These are phyloP conservation scores for Uria lomvia DNA, from an alignment of 2,113 vertebrate species.

Conservation along the genomic window DNA sequence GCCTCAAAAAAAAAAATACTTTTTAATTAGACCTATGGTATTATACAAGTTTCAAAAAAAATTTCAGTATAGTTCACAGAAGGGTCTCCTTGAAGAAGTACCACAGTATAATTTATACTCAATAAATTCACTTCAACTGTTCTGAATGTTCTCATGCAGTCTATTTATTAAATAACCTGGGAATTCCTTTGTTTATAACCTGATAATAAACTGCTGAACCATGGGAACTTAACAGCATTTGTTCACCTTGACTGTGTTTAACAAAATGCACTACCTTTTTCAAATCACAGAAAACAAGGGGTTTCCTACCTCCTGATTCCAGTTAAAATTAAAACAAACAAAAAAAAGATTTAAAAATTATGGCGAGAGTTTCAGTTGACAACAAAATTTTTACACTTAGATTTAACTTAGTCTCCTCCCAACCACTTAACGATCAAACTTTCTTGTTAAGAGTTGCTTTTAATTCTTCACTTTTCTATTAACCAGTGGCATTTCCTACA, in stretches of 20 bases:
- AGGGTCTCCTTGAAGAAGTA: not conserved
- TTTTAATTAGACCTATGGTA: not conserved
- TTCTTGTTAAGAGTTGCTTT: not conserved
- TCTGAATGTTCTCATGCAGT: not conserved
- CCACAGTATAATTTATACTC: rapidly evolving
- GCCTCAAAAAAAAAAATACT: not conserved
- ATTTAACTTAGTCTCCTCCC: not conserved
- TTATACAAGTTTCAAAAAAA: not conserved
- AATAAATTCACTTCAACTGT: not conserved
- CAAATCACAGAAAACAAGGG: not conserved
- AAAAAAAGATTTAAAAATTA: not conserved
- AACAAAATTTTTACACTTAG: not conserved
- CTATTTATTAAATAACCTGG: not conserved
- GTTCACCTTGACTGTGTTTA: not conserved
- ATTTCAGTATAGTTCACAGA: not conserved
- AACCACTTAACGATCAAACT: not conserved
- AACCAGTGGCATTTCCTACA: not conserved
- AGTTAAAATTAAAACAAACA: not conserved
- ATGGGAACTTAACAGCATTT: not conserved
- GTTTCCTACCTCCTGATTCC: not conserved
- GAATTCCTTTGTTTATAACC: not conserved
- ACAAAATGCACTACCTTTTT: not conserved
- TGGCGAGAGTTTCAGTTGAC: not conserved
- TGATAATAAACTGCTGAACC: not conserved
- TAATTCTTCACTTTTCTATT: not conserved